Evolutionary conservation across 2,113 vertebrate species (phyloP).

Genomic region (Bungarus multicinctus): DNA sequence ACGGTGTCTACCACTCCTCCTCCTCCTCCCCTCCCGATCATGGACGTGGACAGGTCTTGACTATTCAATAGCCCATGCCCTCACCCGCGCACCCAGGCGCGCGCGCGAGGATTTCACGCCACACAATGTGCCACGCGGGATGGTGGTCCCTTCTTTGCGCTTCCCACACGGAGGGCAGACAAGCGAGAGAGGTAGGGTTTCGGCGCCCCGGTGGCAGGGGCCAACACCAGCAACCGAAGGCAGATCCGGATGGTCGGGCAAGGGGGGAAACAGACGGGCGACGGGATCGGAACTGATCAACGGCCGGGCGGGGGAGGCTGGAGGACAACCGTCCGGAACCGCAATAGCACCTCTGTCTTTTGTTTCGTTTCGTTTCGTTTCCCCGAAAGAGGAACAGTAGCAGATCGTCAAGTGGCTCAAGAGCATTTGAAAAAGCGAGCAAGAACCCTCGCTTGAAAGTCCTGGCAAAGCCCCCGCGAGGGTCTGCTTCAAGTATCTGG

Average conservation of each 20-base stretch:
- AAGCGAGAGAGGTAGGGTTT: background rate
- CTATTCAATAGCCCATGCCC: background rate
- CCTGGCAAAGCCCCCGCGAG: background rate
- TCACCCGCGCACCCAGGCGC: background rate
- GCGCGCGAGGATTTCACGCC: background rate
- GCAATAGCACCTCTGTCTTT: slow-evolving; percentile 11
- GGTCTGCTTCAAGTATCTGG: slow-evolving; percentile 11
- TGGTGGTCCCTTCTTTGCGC: background rate
- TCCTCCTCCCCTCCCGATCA: too few relatives aligned
- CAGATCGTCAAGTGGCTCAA: background rate
- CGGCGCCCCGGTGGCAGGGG: background rate
- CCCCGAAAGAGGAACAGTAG: background rate
- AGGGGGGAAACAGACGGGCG: background rate
- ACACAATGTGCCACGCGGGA: background rate
- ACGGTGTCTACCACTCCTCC: background rate
- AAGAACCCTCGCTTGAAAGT: background rate
- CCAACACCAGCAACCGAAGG: background rate
- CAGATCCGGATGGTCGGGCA: background rate
- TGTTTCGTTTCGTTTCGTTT: background rate
- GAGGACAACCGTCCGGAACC: background rate
- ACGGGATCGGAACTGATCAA: too few relatives aligned
- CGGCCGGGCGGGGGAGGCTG: background rate
- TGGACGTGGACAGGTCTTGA: background rate
- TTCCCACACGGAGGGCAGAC: background rate
- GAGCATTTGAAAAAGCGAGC: background rate